Conservation (phyloP, 2,888 invertebrate genomes). For the Mallateleia sp. region DNA sequence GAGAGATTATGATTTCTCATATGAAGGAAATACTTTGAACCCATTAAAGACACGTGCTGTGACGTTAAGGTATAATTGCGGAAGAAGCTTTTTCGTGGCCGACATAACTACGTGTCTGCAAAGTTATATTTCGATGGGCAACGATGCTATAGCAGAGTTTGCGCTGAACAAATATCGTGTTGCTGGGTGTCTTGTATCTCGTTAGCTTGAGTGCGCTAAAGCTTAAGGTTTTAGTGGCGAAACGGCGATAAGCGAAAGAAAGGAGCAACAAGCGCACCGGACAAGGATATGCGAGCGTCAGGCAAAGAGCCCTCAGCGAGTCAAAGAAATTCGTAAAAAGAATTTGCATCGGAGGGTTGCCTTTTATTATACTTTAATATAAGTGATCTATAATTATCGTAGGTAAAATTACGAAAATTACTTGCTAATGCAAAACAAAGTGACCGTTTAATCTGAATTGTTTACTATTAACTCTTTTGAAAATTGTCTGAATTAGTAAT, state of each 20-base stretch:
- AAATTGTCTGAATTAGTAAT: too few relatives aligned
- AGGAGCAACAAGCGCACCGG: constrained; percentile 32
- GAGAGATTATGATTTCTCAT: constrained; percentile 13
- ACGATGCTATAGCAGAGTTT: constrained; percentile 66
- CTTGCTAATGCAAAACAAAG: too few relatives aligned
- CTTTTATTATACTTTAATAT: too few relatives aligned
- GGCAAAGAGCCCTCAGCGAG: constrained; percentile 30
- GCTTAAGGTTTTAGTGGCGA: constrained; percentile 69
- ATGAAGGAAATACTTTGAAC: constrained; percentile 28
- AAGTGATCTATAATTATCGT: too few relatives aligned
- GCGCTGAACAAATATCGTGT: constrained; percentile 63
- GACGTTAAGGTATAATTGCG: constrained; percentile 26
- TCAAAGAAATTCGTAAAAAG: constrained; percentile 12
- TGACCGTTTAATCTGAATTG: too few relatives aligned
- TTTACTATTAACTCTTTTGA: too few relatives aligned
- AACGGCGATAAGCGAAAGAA: constrained; percentile 57
- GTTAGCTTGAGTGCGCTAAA: constrained; percentile 71
- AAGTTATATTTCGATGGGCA: constrained; percentile 47
- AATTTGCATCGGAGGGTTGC: too few relatives aligned
- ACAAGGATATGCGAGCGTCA: constrained; percentile 18
- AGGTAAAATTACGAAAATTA: too few relatives aligned
- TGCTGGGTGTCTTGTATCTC: constrained; percentile 74
- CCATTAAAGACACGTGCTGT: constrained; percentile 34
- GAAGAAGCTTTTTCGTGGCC: constrained; percentile 32
- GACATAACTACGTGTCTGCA: constrained; percentile 19